A percentile compares a stretch with the other conserved stretches of the same genome.
phyloP scores from a whole-genome alignment of 2,888 invertebrate genomes.

The Cosmia pyralina region DNA sequence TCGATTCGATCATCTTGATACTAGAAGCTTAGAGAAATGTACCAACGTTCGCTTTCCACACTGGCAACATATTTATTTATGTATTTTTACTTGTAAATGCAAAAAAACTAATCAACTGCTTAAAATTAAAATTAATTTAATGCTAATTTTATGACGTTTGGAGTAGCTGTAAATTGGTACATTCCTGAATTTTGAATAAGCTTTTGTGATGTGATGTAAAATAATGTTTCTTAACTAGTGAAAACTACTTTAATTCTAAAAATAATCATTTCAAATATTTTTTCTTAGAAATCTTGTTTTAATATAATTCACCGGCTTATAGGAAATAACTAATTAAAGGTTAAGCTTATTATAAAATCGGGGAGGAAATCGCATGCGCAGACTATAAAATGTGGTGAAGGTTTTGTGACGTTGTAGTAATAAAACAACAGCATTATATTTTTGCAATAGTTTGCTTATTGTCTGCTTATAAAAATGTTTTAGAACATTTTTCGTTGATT shows the following conservation, averaged over 20 bases:
- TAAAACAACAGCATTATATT: constrained; percentile 76
- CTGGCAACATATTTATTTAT: constrained; percentile 26
- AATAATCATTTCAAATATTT: constrained; percentile 71
- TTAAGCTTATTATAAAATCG: constrained; percentile 63
- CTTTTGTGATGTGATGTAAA: constrained; percentile 90
- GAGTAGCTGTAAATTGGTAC: constrained; percentile 76
- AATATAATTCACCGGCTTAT: constrained; percentile 67
- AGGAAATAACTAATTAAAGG: constrained; percentile 54
- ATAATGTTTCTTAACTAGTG: constrained; percentile 77
- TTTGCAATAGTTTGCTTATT: constrained; percentile 86
- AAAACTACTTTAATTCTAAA: constrained; percentile 66
- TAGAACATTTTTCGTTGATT: constrained; percentile 82
- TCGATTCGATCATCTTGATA: constrained; percentile 85
- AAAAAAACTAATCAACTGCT: not conserved
- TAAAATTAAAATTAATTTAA: not conserved
- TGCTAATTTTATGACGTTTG: constrained; percentile 28
- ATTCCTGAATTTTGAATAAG: constrained; percentile 84
- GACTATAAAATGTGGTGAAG: constrained; percentile 82
- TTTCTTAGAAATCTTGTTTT: constrained; percentile 66
- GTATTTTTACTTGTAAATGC: constrained; percentile 5
- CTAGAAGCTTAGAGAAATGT: constrained; percentile 87
- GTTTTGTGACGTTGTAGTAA: constrained; percentile 81
- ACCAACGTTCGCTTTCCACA: constrained; percentile 71
- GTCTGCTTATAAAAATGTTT: constrained; percentile 84
- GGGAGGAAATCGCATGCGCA: constrained; percentile 84